Evolutionary conservation across 1,140 invertebrate species (phyloP), one percentile per base, ranked within the genome.

Genomic region (Eciton burchellii): DNA sequence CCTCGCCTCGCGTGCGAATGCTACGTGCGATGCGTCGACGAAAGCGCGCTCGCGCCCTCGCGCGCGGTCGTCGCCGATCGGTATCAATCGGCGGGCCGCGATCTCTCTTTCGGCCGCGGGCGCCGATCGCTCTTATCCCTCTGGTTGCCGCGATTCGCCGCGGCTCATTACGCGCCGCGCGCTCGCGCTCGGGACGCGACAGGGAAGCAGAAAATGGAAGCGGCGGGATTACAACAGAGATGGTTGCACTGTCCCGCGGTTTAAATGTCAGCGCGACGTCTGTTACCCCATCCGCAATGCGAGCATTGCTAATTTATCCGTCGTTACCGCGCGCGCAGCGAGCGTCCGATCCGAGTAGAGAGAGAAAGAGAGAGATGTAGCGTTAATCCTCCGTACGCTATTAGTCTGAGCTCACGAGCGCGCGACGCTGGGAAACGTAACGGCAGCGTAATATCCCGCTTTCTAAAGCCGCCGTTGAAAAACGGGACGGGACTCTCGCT

Each of bases 281-380:
- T 88, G 88, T 88, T 88, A 88, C 87, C 87, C 83, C 86, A 88
- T 88, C 83, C 79, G 72, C 87, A 88, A 88, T 88, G 87, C 83
- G 87, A 88, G 87, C 87, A 88, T 85, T 84, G 84, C 86, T 88
- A 88, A 88, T 88, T 88, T 87, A 87, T 88, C 71, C 87, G 85
- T 88, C 85, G 85, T 88, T 88, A 86, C 82, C 65, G 76, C 59
- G 74, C 52, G 70, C 45, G 70, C 35, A 45, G 60, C 70, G 74
- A 84, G 62, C 59, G 70, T 84, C 85, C 62, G 47, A 29, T 71
- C 1, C 11, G 19, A 56, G 41, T 81, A 84, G 83, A 35, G 35
- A 35, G 35, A 35, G 35, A 35, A 6, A 2, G 6, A 35, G 35
- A 35, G 35, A 35, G 35, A 59, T 82, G 72, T 82, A 54, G 86